Base-by-base conservation (phyloP, 2,113 vertebrate genomes). In the Tragelaphus buxtoni region DNA sequence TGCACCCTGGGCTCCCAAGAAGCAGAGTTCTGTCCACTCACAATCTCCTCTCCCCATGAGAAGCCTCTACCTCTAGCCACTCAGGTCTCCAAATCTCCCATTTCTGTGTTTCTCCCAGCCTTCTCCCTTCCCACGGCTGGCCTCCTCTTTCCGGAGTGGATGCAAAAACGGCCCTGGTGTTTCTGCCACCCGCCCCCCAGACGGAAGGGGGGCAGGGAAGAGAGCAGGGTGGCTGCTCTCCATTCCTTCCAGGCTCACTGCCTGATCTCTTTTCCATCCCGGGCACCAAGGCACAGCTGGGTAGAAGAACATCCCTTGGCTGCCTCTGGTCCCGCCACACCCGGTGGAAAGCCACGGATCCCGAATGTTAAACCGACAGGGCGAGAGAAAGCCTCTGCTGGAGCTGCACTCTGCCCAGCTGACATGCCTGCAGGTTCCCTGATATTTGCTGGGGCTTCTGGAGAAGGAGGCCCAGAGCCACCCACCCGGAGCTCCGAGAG, bases 231-330 rank as follows among this genome's bases (percentile, higher is more conserved):
- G 69, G 90, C 56, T 81, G 65, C 81, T 58, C 72, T 74, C 45
- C 30, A 90, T 35, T 77, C 88, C 58, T 83, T 81, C 77, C 6
- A 83, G 96, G 91, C 85, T 60, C 12, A 0, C 20, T 89, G 88
- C 82, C 95, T 16, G 0, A 76, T 82, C 96, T 96, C 86, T 90
- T 91, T 95, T 96, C 97, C 87, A 92, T 89, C 92, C 90, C 0
- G 0, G 91, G 92, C 95, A 95, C 87, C 42, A 6, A 60, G 60
- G 55, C 42, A 2, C 60, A 79, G 94, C 76, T 88, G 88, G 85
- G 45, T 51, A 39, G 72, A 72, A 85, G 80, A 65, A 42, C 86
- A 2, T 49, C 28, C 65, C 63, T 14, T 93, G 94, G 93, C 94
- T n/a, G 89, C 65, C 91, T 53, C 51, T 8, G 61, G 69, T 39